These are phyloP conservation scores for Eurystomus gularis DNA, from an alignment of 2,113 vertebrate genomes.

Conservation along the genomic window DNA sequence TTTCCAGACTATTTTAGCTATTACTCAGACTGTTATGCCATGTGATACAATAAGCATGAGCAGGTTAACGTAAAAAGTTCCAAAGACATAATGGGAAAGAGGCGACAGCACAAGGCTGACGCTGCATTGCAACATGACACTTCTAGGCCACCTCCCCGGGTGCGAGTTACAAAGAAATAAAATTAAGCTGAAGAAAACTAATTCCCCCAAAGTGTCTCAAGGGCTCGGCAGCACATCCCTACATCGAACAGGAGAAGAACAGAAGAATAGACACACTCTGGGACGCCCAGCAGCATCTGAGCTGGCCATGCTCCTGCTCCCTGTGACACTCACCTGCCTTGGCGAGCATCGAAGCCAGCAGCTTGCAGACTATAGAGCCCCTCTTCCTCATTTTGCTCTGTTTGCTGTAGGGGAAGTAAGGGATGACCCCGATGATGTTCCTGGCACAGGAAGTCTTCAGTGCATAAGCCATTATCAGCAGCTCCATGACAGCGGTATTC, in stretches of 20 bases:
- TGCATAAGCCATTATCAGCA: slow-evolving; percentile 95
- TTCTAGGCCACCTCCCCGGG: background rate
- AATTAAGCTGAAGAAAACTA: background rate
- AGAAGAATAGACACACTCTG: background rate
- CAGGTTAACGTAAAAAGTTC: background rate
- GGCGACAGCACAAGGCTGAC: background rate
- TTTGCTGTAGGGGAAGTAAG: slow-evolving; percentile 98
- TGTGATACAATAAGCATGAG: background rate
- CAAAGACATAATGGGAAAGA: background rate
- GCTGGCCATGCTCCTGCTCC: background rate
- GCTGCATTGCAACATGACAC: background rate
- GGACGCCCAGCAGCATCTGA: background rate
- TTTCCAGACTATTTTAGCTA: background rate
- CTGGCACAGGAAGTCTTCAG: slow-evolving; percentile 95
- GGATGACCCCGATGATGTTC: slow-evolving; percentile 97
- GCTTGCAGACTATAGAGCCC: slow-evolving; percentile 96
- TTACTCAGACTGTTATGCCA: background rate
- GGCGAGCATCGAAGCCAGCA: slow-evolving; percentile 95
- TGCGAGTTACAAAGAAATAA: background rate
- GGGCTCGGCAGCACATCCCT: background rate
- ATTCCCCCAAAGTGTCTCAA: background rate
- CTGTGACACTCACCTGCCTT: slow-evolving; percentile 84
- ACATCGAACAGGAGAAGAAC: accelerated
- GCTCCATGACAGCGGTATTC: slow-evolving; percentile 97
- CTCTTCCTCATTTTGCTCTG: slow-evolving; percentile 99